Percentiles rank a stretch among this genome's conserved stretches.
These are phyloP conservation scores for Otolemur crassicaudatus DNA, from an alignment of 2,797 vertebrate genomes.

Conservation along the genomic window DNA sequence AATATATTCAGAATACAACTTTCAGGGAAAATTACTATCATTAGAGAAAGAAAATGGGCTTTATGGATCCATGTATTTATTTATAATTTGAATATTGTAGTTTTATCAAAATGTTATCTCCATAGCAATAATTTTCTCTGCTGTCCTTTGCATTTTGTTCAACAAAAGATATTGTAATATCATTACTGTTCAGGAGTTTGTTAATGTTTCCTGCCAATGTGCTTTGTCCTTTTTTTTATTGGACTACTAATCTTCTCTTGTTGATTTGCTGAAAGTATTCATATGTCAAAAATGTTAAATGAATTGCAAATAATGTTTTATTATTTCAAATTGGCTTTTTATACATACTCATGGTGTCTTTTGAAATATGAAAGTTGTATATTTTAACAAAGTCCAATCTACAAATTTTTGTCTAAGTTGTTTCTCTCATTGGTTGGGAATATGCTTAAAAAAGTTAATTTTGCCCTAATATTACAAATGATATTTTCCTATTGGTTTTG, in stretches of 20 bases:
- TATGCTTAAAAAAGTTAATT: neutral
- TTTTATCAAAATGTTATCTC: neutral
- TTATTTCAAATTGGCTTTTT: constrained; percentile 8
- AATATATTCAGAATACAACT: neutral
- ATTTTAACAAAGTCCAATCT: neutral
- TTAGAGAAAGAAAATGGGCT: neutral
- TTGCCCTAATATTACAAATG: neutral
- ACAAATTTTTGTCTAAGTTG: neutral
- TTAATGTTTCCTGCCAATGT: neutral
- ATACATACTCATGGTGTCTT: neutral
- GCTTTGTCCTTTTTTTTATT: neutral
- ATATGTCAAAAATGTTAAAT: neutral
- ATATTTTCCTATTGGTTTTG: neutral
- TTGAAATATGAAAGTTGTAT: neutral
- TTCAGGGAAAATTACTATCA: neutral
- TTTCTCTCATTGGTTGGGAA: neutral
- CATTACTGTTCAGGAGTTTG: neutral
- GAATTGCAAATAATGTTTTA: neutral
- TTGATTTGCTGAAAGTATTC: neutral
- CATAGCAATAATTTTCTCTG: neutral
- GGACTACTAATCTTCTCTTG: neutral
- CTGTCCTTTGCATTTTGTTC: neutral
- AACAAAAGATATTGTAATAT: neutral
- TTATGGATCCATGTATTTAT: neutral
- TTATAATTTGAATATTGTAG: neutral